Evolutionary conservation across 1,140 invertebrate species (phyloP).

Genomic region (Sinella curviseta): DNA sequence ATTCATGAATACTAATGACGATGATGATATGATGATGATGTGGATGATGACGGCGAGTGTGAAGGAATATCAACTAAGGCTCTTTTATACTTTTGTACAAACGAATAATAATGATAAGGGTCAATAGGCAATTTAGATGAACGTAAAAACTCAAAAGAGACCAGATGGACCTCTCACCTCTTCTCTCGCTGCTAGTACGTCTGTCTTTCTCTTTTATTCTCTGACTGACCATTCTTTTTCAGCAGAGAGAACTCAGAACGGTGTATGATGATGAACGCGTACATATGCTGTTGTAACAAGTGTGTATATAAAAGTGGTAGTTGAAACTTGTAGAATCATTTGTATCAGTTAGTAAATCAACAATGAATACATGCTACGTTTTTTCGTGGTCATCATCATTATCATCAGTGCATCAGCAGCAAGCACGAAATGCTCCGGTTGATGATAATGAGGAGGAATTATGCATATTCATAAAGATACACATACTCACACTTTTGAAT

Average conservation of each 20-base stretch:
- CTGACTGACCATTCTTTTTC: too few species aligned
- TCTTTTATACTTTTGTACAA: neutral
- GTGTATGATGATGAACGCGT: neutral
- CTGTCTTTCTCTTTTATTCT: too few species aligned
- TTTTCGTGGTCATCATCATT: neutral
- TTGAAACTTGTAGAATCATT: neutral
- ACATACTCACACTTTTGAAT: neutral
- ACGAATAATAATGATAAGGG: neutral
- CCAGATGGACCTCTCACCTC: neutral
- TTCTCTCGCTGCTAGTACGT: too few species aligned
- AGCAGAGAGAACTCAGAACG: neutral
- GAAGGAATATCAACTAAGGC: neutral
- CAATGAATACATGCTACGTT: neutral
- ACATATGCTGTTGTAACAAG: neutral
- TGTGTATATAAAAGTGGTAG: too few species aligned
- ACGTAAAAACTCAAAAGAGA: neutral
- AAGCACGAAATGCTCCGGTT: neutral
- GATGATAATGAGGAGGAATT: neutral
- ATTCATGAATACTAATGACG: neutral
- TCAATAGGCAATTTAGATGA: neutral
- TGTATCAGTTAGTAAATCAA: slow-evolving; percentile 11
- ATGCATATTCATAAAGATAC: slow-evolving; percentile 1
- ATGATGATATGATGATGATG: neutral
- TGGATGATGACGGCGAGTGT: neutral
- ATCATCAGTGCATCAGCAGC: neutral